Conservation (phyloP, 2,888 invertebrate species). For the Drosophila tanythrix region DNA sequence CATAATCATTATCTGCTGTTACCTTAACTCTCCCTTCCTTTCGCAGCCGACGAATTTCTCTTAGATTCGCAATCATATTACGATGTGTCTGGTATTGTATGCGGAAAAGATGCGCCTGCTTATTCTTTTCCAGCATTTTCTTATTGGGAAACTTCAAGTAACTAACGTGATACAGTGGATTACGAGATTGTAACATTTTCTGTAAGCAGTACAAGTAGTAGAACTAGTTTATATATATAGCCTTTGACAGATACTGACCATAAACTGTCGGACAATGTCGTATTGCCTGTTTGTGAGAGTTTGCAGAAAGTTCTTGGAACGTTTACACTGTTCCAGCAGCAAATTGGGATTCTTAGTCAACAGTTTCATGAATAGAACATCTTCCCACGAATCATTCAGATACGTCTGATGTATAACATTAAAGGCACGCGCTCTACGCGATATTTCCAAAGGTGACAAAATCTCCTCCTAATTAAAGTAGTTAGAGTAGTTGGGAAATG, state of each 20-base stretch:
- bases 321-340: conserved; percentile 72
- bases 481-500: too few species aligned
- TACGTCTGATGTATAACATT: conserved; percentile 81
- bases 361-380: conserved; percentile 78
- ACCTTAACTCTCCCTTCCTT: conserved; percentile 65
- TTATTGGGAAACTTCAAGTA: conserved; percentile 73
- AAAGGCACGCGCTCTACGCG: conserved; percentile 74
- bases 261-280: conserved; percentile 73
- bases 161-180: conserved; percentile 80
- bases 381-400: conserved; percentile 79
- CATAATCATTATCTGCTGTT: not conserved
- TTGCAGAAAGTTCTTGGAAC: conserved; percentile 65
- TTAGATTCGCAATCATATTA: conserved; percentile 77
- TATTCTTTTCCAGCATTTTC: conserved; percentile 63
- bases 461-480: conserved; percentile 56
- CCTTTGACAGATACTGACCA: conserved; percentile 56
- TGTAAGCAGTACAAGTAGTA: conserved; percentile 25
- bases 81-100: conserved; percentile 82
- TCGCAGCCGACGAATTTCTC: conserved; percentile 67
- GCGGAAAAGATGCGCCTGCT: conserved; percentile 67
- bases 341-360: conserved; percentile 70
- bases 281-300: conserved; percentile 68
- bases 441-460: conserved; percentile 78
- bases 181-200: conserved; percentile 83
- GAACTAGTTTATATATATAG: not conserved